Evolutionary conservation across 1,140 invertebrate species (phyloP).

Genomic region (Belonocnema kinseyi): DNA sequence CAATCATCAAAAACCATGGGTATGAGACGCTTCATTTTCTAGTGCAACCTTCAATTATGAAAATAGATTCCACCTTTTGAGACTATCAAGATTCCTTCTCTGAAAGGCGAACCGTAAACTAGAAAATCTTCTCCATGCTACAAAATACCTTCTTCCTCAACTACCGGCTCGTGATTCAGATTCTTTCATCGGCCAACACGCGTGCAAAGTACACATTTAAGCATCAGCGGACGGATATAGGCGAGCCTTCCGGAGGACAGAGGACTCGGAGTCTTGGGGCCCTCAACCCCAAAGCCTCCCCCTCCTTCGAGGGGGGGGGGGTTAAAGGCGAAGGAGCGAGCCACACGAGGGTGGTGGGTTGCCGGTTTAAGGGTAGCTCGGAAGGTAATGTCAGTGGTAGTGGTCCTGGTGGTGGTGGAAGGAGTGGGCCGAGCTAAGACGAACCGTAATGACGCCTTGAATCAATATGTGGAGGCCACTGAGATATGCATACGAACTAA

Average conservation of each 20-base stretch:
- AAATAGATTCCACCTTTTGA: not conserved
- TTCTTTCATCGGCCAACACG: slow-evolving; percentile 21
- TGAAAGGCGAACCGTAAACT: not conserved
- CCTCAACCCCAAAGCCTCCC: not conserved
- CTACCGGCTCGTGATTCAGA: not conserved
- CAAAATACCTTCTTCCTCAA: slow-evolving; percentile 1
- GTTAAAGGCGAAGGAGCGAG: slow-evolving; percentile 33
- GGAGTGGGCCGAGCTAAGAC: slow-evolving; percentile 71
- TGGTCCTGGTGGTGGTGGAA: slow-evolving; percentile 57
- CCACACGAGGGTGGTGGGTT: slow-evolving; percentile 48
- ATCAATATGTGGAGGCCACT: slow-evolving; percentile 72
- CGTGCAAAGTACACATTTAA: slow-evolving; percentile 31
- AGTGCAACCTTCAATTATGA: no score
- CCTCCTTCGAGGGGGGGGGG: not conserved
- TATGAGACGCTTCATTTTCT: no score
- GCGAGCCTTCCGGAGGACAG: slow-evolving; percentile 21
- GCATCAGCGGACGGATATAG: slow-evolving; percentile 27
- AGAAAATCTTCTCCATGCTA: not conserved
- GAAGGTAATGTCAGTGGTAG: slow-evolving; percentile 50
- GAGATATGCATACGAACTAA: slow-evolving; percentile 73
- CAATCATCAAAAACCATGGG: no score
- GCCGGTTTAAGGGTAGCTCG: slow-evolving; percentile 56
- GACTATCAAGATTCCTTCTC: not conserved
- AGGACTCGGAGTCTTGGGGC: slow-evolving; percentile 14
- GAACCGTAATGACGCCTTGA: slow-evolving; percentile 72